A percentile compares a stretch with the other conserved stretches of the same genome.
Conservation (phyloP, 2,113 vertebrate genomes). For the Dolichallabes microphthalmus region DNA sequence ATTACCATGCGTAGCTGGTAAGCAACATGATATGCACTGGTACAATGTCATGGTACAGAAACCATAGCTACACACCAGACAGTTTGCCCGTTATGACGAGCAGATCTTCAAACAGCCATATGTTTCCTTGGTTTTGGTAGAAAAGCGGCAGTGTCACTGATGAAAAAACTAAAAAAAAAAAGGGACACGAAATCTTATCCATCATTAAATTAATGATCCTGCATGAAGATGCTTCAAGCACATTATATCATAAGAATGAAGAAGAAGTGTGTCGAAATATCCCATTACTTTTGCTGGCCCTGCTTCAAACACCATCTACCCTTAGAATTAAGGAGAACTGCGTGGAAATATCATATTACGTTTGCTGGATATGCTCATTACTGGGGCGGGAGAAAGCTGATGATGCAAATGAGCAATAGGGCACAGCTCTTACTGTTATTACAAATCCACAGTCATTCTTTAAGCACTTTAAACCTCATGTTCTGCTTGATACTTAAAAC, state of each 20-base stretch:
- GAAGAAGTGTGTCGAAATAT: neutral
- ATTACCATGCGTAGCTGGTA: neutral
- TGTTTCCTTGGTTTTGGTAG: conserved; percentile 90
- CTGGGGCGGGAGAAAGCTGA: neutral
- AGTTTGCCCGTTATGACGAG: conserved; percentile 87
- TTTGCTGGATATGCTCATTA: neutral
- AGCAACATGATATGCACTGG: neutral
- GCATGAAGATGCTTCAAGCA: conserved; percentile 63
- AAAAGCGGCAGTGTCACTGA: conserved; percentile 86
- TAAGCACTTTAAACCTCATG: neutral
- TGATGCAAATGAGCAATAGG: neutral
- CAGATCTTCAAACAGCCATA: conserved; percentile 94
- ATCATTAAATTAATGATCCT: neutral
- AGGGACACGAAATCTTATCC: neutral
- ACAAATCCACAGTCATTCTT: neutral
- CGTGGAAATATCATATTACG: neutral
- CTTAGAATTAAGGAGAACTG: neutral
- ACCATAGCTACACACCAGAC: conserved; percentile 75
- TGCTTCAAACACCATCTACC: conserved; percentile 65
- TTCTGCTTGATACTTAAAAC: neutral
- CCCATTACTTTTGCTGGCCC: neutral
- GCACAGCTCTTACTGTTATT: neutral
- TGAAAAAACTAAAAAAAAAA: conserved; percentile 81
- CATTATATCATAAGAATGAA: conserved; percentile 40
- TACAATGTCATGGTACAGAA: neutral